Evolutionary conservation across 2,113 vertebrate species (phyloP), one percentile per base, ranked within the genome.

Genomic region (Pungitius pungitius): DNA sequence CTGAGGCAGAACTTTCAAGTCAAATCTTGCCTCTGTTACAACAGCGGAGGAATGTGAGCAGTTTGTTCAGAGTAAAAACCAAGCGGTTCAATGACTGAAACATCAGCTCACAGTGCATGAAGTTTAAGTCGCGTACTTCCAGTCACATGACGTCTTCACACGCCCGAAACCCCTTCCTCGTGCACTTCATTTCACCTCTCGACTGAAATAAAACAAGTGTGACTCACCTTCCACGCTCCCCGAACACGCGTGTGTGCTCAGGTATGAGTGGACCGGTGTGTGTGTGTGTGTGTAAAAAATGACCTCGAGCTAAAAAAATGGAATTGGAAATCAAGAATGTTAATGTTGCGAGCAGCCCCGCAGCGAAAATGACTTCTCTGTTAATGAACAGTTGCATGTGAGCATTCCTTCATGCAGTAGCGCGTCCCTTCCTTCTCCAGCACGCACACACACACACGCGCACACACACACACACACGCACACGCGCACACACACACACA

Each of bases 11-110:
- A 75, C 79, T 43, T 81, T 92, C 90, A 81, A 87, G 90, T 93
- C 83, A 91, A 89, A 90, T 92, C 88, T 89, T 92, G 90, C 64
- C 85, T 85, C 61, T 63, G 75, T 84, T 89, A 8, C 72, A 56
- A 77, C 83, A 68, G 73, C 64, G 13, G 39, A 85, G 88, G 91
- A 90, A 91, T 91, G 90, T 51, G 75, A 73, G 74, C n/a, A 45
- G 60, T 7, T 39, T 51, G 58, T 20, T 57, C 33, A 61, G 64
- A 58, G 35, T 35, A 57, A 68, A 11, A 47, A 39, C 20, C 3
- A 12, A 4, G 0, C 2, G n/a, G 20, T 70, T 69, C 37, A 40
- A 54, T 43, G 33, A 20, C 26, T n/a, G 13, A 58, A 62, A 54
- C 35, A 10, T 56, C 5, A n/a, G 11, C 17, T 72, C 13, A 33